Conservation (phyloP, 2,797 vertebrate species). For the Propithecus deckenii region DNA sequence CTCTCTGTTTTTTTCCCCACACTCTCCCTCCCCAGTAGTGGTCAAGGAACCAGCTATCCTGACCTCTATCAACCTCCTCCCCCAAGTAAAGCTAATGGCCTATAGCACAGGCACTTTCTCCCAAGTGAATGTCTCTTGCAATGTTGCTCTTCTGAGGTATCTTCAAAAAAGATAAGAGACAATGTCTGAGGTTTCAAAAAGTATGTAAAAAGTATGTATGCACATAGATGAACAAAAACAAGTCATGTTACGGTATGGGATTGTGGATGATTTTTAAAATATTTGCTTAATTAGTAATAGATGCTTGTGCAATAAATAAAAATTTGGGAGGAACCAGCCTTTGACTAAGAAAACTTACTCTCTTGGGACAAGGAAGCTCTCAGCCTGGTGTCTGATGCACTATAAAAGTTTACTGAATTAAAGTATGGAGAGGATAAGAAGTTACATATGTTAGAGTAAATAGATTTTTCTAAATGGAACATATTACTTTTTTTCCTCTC, state of each 20-base stretch:
- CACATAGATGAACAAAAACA: neutral
- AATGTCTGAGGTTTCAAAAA: neutral
- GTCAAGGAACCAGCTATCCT: neutral
- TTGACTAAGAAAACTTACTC: constrained; percentile 7
- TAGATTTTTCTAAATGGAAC: neutral
- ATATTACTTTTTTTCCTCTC: neutral
- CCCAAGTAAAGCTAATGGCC: neutral
- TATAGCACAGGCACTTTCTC: neutral
- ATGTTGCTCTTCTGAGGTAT: neutral
- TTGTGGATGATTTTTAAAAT: neutral
- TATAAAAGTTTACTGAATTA: neutral
- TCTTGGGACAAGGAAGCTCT: neutral
- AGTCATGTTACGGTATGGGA: neutral
- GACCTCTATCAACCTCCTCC: neutral
- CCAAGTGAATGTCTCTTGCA: neutral
- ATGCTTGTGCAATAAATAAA: constrained; percentile 9
- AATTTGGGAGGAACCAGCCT: neutral
- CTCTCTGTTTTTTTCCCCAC: neutral
- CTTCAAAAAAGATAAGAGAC: neutral
- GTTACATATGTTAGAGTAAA: neutral
- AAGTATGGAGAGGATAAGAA: constrained; percentile 13
- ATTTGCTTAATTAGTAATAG: neutral
- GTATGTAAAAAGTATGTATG: neutral
- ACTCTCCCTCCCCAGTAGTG: neutral
- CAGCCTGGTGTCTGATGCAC: neutral